Evolutionary conservation across 2,888 invertebrate species (phyloP), one percentile per base, ranked within the genome.

Genomic region (Lycocerus yunnanus): DNA sequence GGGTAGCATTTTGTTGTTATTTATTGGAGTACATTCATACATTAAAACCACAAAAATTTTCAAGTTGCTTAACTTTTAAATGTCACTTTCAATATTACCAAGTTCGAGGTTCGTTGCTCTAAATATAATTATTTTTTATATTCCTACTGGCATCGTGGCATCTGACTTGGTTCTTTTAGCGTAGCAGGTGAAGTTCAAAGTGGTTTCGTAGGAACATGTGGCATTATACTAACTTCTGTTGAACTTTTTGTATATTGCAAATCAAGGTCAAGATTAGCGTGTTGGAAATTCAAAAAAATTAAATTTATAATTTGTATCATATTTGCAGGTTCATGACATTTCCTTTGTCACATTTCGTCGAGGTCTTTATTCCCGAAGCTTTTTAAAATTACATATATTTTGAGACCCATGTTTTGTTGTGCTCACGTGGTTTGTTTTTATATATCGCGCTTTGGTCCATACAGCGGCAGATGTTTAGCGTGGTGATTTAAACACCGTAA

Each of bases 401-500:
- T 43, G 43, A 43, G n/a, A 43, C n/a, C 43, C 63, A 61, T 15
- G 59, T 69, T 73, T 66, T 71, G 69, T 63, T 68, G 18, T 73
- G 67, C 6, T 66, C 61, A 61, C 63, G 68, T 71, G 58, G 43
- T 65, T 66, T 58, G 15, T 61, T 58, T 18, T 65, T 13, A 15
- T 71, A 66, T 68, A 66, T 20, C 66, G 69, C 58, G 15, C 27
- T 27, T 24, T 75, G 76, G 76, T 73, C 76, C 72, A 75, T 14
- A 71, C 15, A 16, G 72, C 72, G 72, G 78, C 80, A 80, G 79
- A 78, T 80, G 80, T 77, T 70, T 27, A 77, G 77, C 79, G 78
- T 77, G 79, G 79, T 76, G 79, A 80, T 80, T 80, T 80, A 79
- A 80, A 75, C 69, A 74, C 78, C 75, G 76, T 80, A 81, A 81